phyloP scores from a whole-genome alignment of 2,888 invertebrate species.

The Petrolisthes cinctipes region DNA sequence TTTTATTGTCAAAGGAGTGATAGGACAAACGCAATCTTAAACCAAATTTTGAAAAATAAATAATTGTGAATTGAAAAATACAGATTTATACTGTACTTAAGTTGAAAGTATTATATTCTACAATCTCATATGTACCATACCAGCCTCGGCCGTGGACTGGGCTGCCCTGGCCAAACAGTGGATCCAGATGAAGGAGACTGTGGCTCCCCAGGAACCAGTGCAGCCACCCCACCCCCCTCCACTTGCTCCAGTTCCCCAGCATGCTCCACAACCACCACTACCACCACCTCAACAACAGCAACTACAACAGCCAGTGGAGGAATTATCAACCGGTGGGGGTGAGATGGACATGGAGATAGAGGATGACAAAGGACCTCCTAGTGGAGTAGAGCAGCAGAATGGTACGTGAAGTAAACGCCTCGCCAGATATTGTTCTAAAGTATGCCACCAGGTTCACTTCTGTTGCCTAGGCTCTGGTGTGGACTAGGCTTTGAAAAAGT shows the following conservation, averaged over 20 bases:
- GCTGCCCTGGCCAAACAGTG: conserved; percentile 96
- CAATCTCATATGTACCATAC: too few species aligned
- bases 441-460: too few species aligned
- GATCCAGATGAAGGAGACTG: conserved; percentile 90
- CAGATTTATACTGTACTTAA: too few species aligned
- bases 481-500: too few species aligned
- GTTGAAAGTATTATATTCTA: too few species aligned
- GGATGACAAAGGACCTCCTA: conserved; percentile 58
- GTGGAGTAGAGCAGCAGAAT: conserved; percentile 46
- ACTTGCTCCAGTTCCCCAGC: conserved; percentile 73
- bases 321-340: conserved; percentile 42
- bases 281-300: background rate
- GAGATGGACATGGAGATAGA: conserved; percentile 66
- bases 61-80: too few species aligned
- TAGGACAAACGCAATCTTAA: too few species aligned
- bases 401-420: conserved; percentile 27
- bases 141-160: conserved; percentile 83
- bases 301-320: conserved; percentile 31
- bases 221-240: conserved; percentile 74
- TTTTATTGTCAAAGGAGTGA: too few species aligned
- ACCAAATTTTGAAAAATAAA: too few species aligned
- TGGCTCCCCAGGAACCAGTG: conserved; percentile 66
- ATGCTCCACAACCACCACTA: conserved; percentile 15
- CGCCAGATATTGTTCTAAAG: too few species aligned
- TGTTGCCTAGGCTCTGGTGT: too few species aligned